Base-by-base conservation (phyloP, 1,140 invertebrate species). In the Drosophila triauraria region DNA sequence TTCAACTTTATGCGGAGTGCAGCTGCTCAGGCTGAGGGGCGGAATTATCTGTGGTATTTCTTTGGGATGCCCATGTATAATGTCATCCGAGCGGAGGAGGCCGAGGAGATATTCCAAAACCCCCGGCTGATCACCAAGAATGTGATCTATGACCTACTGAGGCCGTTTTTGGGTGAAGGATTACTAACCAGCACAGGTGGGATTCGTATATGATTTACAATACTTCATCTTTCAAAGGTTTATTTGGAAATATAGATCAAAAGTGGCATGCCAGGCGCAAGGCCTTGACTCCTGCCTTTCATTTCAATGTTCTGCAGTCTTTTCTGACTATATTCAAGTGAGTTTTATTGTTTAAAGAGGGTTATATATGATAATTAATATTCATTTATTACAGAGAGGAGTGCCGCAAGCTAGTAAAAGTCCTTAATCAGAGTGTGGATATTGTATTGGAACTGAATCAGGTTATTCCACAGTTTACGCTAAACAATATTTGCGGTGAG, bases 271-370 rank as follows among this genome's bases (percentile, higher is more conserved):
- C 88, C 0, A 94, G 97, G 53, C 94, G 98, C 53, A 97, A 97
- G 93, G 93, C 98, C 47, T 91, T 98, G 10, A 98, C 98, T 1
- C 97, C 97, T 7, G 95, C 97, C 1, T 98, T 98, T 93, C 97
- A 98, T 93, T 98, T 98, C 81, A 96, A 96, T 81, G 96, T 98
- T 2, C 2, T 56, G 10, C 42, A 75, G 1, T 63, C 46, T 17
- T 74, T 74, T 10, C 15, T 46, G 6, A 7, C 17, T 4, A 51
- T 42, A 13, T 57, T 42, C 46, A 40, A 61, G 51, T 43, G 2
- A n/a, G 43, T 43, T 9, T 32, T 53, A 1, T n/a, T 4, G 6
- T 17, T 60, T 23, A 10, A 27, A 10, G 8, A 38, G 4, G 4
- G 3, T 10, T 4, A 10, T 5, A 8, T 13, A 1, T 9, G 23